Percentiles rank a stretch among this genome's conserved stretches.
These are phyloP conservation scores for Diadophis punctatus DNA, from an alignment of 2,113 vertebrate genomes.

Conservation along the genomic window DNA sequence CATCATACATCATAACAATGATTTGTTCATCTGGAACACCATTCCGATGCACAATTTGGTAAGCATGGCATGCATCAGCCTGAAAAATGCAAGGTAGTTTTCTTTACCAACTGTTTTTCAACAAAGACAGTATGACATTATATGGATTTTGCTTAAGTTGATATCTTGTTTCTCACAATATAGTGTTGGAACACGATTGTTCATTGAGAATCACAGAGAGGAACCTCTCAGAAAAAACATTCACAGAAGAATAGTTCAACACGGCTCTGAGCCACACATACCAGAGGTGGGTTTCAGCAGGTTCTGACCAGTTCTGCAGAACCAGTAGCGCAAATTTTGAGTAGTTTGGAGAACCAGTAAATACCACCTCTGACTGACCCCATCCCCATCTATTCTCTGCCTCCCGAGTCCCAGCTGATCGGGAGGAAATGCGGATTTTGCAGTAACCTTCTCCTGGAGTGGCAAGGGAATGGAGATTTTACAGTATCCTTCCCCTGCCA, in stretches of 20 bases:
- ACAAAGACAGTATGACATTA: neutral
- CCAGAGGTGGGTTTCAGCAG: too few species aligned
- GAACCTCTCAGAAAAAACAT: neutral
- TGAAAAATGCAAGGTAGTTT: slow-evolving; percentile 48
- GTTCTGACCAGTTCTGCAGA: too few species aligned
- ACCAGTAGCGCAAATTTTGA: too few species aligned
- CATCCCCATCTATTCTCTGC: too few species aligned
- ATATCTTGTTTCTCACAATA: neutral
- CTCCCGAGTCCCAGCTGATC: too few species aligned
- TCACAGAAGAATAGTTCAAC: neutral
- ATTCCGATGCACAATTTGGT: slow-evolving; percentile 92
- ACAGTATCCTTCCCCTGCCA: too few species aligned
- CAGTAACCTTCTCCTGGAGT: too few species aligned
- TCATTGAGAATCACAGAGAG: neutral
- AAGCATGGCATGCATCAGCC: slow-evolving; percentile 94
- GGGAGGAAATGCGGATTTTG: too few species aligned
- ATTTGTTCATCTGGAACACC: slow-evolving; percentile 95
- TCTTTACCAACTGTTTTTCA: slow-evolving; percentile 24
- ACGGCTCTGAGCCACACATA: neutral
- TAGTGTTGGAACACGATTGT: neutral
- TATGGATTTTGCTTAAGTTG: neutral
- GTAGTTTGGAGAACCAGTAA: too few species aligned
- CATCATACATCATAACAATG: slow-evolving; percentile 98
- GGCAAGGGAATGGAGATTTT: too few species aligned
- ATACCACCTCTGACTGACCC: too few species aligned